Conservation (phyloP, 2,888 invertebrate genomes). For the Auanema sp. region DNA sequence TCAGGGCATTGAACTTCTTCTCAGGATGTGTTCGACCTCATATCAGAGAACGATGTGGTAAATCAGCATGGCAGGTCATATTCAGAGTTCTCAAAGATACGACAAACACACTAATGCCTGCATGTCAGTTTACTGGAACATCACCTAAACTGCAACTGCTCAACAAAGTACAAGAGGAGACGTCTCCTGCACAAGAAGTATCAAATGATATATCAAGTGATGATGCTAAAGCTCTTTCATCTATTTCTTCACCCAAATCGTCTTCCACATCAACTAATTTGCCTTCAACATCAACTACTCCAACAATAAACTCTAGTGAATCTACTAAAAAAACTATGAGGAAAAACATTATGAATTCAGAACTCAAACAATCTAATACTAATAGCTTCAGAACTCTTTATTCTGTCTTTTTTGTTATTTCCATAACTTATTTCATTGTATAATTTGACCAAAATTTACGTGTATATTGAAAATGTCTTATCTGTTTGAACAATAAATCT, state of each 20-base stretch:
- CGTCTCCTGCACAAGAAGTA: no score
- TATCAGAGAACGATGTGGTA: constrained; percentile 17
- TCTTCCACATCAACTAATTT: constrained; percentile 1
- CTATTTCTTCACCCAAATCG: not conserved
- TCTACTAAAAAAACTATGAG: constrained; percentile 19
- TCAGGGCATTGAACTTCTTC: constrained; percentile 21
- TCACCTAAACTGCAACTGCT: constrained; percentile 20
- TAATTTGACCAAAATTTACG: no score
- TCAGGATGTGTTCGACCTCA: constrained; percentile 22
- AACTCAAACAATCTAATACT: not conserved
- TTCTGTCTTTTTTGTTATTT: no score
- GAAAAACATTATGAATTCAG: constrained; percentile 15
- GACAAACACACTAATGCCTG: constrained; percentile 62
- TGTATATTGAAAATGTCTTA: no score
- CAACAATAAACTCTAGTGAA: not conserved
- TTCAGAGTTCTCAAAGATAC: constrained; percentile 63
- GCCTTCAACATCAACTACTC: constrained; percentile 5
- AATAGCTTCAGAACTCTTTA: no score
- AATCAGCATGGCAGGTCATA: constrained; percentile 54
- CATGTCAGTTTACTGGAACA: constrained; percentile 56
- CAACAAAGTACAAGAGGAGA: no score
- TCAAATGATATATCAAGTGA: not conserved
- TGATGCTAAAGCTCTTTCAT: constrained; percentile 2
- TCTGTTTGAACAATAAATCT: no score
- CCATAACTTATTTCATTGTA: no score